Base-by-base conservation (phyloP, 2,113 vertebrate species). In the Oryzias melastigma region DNA sequence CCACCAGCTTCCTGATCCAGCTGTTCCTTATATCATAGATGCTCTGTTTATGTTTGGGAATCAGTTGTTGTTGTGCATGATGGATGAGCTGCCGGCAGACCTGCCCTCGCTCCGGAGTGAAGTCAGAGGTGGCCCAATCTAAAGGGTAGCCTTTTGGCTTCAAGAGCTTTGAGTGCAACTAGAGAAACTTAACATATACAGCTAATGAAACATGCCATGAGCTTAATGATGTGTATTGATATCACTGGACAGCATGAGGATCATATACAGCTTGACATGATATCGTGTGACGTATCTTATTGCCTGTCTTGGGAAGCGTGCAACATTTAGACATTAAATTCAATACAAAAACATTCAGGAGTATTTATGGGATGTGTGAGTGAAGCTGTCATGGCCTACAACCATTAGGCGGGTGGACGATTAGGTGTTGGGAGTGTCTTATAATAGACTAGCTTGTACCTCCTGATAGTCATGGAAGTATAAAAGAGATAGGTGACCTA, bases 31-130 rank as follows among this genome's bases (percentile, higher is more conserved):
- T 89, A 88, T 77, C 92, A 90, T 82, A 93, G 89, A 91, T 88
- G 87, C 78, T 88, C 88, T 92, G 91, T 92, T 91, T 92, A 83
- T 68, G 89, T 90, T 89, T 87, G 90, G 87, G 87, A 90, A 87
- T 90, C 88, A 83, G 78, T 85, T 74, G 92, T 89, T 93, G 90
- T 90, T 88, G 83, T 3, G 1, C 57, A 88, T 93, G 93, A 94
- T 91, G 85, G 84, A 91, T 90, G 83, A 86, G 85, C 88, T 75
- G 62, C 43, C 88, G 88, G 89, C 85, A 90, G 91, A 88, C 84
- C 61, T 83, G 88, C 89, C 91, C 83, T 60, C 79, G 88, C 91
- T 35, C 52, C 68, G 78, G 75, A 83, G 75, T 27, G 54, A 77
- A 90, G 89, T 92, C 82, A 73, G 72, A 71, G 81, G 86, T 91